Conservation (phyloP, 2,888 invertebrate genomes). For the Caradrina clavipalpis region DNA sequence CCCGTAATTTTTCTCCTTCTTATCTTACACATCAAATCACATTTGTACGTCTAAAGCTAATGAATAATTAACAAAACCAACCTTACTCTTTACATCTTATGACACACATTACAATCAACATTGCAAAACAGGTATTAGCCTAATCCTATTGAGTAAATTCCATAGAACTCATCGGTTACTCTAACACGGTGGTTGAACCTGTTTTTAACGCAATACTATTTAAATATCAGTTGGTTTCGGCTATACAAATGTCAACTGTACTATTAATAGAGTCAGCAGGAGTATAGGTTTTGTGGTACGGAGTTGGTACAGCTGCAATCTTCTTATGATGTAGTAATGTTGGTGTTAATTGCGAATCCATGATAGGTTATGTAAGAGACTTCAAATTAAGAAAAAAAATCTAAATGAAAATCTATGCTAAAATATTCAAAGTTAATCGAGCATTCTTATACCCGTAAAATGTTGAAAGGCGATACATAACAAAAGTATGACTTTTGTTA, state of each 20-base stretch:
- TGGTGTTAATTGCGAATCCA: constrained; percentile 24
- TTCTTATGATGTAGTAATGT: constrained; percentile 5
- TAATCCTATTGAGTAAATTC: constrained; percentile 54
- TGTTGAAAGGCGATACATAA: too few species aligned
- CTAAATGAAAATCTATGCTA: too few species aligned
- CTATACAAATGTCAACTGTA: constrained; percentile 60
- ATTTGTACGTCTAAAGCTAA: not conserved
- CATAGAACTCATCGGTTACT: constrained; percentile 48
- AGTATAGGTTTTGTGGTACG: constrained; percentile 28
- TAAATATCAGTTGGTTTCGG: constrained; percentile 58
- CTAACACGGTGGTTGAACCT: constrained; percentile 48
- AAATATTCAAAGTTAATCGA: too few species aligned
- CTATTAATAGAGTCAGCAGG: constrained; percentile 48
- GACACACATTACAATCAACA: constrained; percentile 17
- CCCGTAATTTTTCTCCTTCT: too few species aligned
- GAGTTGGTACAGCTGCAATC: constrained; percentile 16
- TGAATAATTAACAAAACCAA: constrained; percentile 7
- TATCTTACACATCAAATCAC: too few species aligned
- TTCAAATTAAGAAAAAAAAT: too few species aligned
- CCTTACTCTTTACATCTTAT: constrained; percentile 30
- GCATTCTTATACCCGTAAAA: too few species aligned
- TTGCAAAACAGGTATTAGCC: constrained; percentile 39
- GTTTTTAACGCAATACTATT: constrained; percentile 62
- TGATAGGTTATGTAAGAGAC: too few species aligned
- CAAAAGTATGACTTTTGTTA: too few species aligned